Conservation (phyloP, 2,797 vertebrate genomes). For the Etheostoma perlongum region DNA sequence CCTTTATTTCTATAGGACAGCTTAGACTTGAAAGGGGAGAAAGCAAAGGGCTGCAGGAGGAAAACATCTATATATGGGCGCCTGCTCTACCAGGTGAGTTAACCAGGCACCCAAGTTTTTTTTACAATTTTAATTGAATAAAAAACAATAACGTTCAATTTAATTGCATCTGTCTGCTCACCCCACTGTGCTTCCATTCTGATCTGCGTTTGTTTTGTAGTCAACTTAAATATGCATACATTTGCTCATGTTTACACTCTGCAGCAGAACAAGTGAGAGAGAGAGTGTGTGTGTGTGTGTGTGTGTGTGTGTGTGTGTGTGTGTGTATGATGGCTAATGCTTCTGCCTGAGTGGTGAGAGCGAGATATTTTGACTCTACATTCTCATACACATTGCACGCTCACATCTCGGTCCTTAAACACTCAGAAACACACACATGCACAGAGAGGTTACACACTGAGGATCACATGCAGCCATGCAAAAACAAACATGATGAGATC, state of each 20-base stretch:
- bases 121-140: not conserved
- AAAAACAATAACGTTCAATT: constrained; percentile 11
- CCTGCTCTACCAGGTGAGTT: too few species aligned
- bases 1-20: too few species aligned
- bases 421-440: constrained; percentile 16
- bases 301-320: constrained; percentile 24
- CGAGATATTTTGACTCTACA: constrained; percentile 75
- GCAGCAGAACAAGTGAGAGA: constrained; percentile 36
- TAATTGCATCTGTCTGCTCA: constrained; percentile 8
- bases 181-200: constrained; percentile 22
- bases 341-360: constrained; percentile 67
- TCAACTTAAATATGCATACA: constrained; percentile 54
- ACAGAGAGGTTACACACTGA: constrained; percentile 25
- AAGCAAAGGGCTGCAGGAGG: too few species aligned
- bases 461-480: constrained; percentile 36
- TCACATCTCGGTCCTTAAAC: constrained; percentile 34
- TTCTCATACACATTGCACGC: constrained; percentile 47
- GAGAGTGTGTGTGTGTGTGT: constrained; percentile 29
- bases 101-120: too few species aligned
- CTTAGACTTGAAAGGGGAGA: too few species aligned
- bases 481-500: constrained; percentile 27
- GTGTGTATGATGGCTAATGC: constrained; percentile 47
- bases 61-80: too few species aligned
- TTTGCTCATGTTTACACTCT: constrained; percentile 62
- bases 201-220: constrained; percentile 37